A percentile compares a stretch with the other conserved stretches of the same genome.
Evolutionary conservation across 1,140 invertebrate genomes (phyloP).

Genomic region (Diplogasteroides magnus): DNA sequence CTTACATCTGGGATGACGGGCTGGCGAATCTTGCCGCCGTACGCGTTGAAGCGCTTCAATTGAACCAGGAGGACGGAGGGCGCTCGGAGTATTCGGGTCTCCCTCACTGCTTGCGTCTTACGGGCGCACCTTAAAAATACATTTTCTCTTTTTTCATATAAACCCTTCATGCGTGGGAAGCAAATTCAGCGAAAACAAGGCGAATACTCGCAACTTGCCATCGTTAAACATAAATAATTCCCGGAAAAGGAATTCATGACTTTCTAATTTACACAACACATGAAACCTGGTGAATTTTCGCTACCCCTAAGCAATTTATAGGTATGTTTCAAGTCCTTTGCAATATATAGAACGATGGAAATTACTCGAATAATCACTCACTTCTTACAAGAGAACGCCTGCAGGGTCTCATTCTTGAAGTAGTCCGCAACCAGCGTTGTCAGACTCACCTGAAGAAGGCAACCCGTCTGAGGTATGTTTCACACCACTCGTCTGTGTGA

Average conservation of each 20-base stretch:
- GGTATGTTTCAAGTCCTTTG: too few relatives aligned
- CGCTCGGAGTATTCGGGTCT: constrained; percentile 18
- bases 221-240: too few relatives aligned
- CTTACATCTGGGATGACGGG: constrained; percentile 21
- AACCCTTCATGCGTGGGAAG: too few relatives aligned
- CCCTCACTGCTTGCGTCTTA: constrained; percentile 19
- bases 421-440: constrained; percentile 17
- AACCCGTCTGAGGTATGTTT: too few relatives aligned
- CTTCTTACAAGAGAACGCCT: constrained; percentile 22
- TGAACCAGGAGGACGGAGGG: constrained; percentile 26
- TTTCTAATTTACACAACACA: too few relatives aligned
- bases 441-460: not conserved
- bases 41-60: constrained; percentile 28
- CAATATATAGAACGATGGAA: not conserved
- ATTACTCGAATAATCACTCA: not conserved
- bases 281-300: too few relatives aligned
- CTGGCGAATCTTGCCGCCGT: constrained; percentile 15
- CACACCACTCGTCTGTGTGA: too few relatives aligned
- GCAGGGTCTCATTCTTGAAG: constrained; percentile 18
- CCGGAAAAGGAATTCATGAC: too few relatives aligned
- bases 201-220: too few relatives aligned
- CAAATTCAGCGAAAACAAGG: too few relatives aligned
- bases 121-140: constrained; percentile 22
- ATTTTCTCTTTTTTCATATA: too few relatives aligned
- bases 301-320: too few relatives aligned